Conservation (phyloP, 2,888 invertebrate genomes). For the Pediacus dermestoides region DNA sequence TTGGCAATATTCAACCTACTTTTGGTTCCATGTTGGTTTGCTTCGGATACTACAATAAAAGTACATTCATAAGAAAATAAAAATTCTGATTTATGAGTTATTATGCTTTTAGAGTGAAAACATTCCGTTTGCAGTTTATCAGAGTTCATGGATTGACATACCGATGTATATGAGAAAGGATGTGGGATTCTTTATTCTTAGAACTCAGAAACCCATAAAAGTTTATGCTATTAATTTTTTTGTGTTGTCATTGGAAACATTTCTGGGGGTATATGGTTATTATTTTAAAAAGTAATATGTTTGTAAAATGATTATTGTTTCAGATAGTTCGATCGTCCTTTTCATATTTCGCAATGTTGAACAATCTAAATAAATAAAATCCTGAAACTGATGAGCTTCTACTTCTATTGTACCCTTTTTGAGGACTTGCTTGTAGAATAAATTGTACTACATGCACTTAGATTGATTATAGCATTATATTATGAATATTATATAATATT, state of each 20-base stretch:
- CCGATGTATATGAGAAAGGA: constrained; percentile 9
- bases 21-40: constrained; percentile 27
- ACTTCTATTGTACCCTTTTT: no score
- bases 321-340: constrained; percentile 15
- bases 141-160: constrained; percentile 15
- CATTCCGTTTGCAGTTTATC: constrained; percentile 18
- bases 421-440: no score
- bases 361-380: constrained; percentile 9
- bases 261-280: constrained; percentile 7
- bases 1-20: constrained; percentile 15
- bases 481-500: no score
- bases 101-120: constrained; percentile 20
- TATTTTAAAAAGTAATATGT: neutral
- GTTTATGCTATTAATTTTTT: constrained; percentile 13
- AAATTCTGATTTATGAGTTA: neutral
- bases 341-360: constrained; percentile 13
- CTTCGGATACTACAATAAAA: constrained; percentile 23
- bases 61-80: constrained; percentile 12
- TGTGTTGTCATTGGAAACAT: constrained; percentile 11
- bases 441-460: no score
- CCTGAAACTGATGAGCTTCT: no score
- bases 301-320: neutral
- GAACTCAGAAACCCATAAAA: constrained; percentile 5
- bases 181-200: constrained; percentile 3
- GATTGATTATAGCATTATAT: no score